Evolutionary conservation across 2,888 invertebrate genomes (phyloP).

Genomic region (Crocallis elinguaria): DNA sequence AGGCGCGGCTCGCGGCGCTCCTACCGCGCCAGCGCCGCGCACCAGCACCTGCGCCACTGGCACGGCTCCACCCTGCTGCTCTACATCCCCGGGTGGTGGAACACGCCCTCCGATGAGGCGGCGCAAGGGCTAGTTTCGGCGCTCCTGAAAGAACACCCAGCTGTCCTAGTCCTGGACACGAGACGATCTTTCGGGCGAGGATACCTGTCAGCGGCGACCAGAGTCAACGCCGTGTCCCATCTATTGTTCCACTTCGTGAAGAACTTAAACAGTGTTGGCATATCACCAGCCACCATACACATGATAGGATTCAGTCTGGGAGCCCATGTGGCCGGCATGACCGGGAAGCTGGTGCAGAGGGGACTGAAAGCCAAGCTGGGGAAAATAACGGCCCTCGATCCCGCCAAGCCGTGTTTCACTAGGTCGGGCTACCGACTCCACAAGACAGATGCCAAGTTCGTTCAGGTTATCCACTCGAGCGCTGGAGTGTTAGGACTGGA

Average conservation of each 20-base stretch:
- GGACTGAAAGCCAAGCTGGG: conserved; percentile 54
- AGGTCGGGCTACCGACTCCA: conserved; percentile 53
- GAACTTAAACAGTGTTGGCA: conserved; percentile 54
- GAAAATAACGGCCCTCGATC: conserved; percentile 70
- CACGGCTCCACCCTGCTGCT: conserved; percentile 46
- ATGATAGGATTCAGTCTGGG: conserved; percentile 87
- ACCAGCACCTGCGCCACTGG: conserved; percentile 35
- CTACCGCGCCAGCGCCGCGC: conserved; percentile 40
- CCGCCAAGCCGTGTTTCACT: conserved; percentile 72
- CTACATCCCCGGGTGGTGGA: conserved; percentile 77
- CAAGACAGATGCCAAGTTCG: conserved; percentile 63
- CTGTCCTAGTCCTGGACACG: conserved; percentile 66
- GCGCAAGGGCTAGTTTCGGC: conserved; percentile 60
- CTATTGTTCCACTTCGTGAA: conserved; percentile 57
- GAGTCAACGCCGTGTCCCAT: conserved; percentile 60
- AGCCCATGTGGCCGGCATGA: conserved; percentile 85
- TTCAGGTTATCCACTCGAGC: conserved; percentile 73
- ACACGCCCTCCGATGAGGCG: conserved; percentile 68
- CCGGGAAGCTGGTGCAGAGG: conserved; percentile 62
- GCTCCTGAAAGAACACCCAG: conserved; percentile 53
- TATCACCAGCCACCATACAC: conserved; percentile 77
- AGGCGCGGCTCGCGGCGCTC: conserved; percentile 14
- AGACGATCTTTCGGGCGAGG: conserved; percentile 64
- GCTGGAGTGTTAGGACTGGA: conserved; percentile 68
- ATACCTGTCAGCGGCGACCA: conserved; percentile 65